These are phyloP conservation scores for Ceyx erithaca DNA, from an alignment of 2,797 vertebrate species.

Conservation along the genomic window DNA sequence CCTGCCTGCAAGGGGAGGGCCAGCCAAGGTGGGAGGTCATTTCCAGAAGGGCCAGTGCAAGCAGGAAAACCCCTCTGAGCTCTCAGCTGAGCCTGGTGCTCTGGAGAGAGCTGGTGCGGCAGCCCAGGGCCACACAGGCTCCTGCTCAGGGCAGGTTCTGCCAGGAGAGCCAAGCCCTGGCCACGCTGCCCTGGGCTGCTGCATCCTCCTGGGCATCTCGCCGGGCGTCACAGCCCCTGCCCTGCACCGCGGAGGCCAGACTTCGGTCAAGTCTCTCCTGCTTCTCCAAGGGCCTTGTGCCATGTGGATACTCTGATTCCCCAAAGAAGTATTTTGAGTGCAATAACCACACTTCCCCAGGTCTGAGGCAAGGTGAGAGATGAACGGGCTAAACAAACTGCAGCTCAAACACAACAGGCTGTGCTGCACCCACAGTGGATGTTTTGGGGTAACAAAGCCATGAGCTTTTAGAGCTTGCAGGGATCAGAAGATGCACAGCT, in stretches of 20 bases:
- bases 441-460: not conserved
- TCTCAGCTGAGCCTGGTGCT: accelerated
- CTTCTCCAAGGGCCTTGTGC: not conserved
- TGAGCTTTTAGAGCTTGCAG: not conserved
- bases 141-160: not conserved
- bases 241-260: not conserved
- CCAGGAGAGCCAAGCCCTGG: accelerated
- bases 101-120: accelerated
- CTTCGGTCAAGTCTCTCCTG: not conserved
- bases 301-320: not conserved
- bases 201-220: not conserved
- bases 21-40: accelerated
- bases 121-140: accelerated
- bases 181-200: accelerated
- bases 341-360: not conserved
- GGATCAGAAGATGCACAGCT: not conserved
- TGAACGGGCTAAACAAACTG: not conserved
- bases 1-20: not conserved
- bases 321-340: not conserved
- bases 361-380: not conserved
- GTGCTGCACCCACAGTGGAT: not conserved
- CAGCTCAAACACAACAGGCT: not conserved
- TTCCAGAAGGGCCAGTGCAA: not conserved
- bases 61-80: accelerated
- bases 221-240: not conserved